These are phyloP conservation scores for Smutsia gigantea DNA, from an alignment of 2,797 vertebrate genomes.

Conservation along the genomic window DNA sequence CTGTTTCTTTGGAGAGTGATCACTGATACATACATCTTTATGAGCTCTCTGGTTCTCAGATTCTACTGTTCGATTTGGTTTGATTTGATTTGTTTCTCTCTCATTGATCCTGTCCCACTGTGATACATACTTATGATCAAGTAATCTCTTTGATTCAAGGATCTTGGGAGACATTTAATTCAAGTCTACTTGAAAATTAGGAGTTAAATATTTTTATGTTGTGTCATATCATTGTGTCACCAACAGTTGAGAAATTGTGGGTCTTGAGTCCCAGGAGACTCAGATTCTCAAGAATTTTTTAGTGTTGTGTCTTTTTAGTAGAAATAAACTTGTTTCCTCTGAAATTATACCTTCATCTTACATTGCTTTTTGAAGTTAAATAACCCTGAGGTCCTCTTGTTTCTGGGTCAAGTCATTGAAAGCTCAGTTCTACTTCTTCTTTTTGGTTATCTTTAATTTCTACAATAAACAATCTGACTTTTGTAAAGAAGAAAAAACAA, in stretches of 20 bases:
- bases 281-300: not conserved
- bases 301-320: not conserved
- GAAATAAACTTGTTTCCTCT: not conserved
- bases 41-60: not conserved
- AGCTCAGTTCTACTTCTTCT: conserved; percentile 39
- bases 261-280: not conserved
- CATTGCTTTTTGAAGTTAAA: not conserved
- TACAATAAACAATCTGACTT: not conserved
- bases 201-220: conserved; percentile 28
- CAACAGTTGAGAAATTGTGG: not conserved
- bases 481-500: not conserved
- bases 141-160: conserved; percentile 40
- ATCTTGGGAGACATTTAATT: conserved; percentile 12
- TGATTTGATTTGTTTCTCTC: conserved; percentile 34
- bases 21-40: not conserved
- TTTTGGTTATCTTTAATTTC: conserved; percentile 37
- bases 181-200: conserved; percentile 51
- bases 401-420: not conserved
- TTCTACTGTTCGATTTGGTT: not conserved
- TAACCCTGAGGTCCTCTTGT: not conserved
- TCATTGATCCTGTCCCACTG: not conserved
- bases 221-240: not conserved
- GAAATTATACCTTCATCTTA: not conserved
- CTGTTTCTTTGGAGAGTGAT: not conserved
- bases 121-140: conserved; percentile 35